Base-by-base conservation (phyloP, 2,113 vertebrate genomes). In the Nicator chloris region DNA sequence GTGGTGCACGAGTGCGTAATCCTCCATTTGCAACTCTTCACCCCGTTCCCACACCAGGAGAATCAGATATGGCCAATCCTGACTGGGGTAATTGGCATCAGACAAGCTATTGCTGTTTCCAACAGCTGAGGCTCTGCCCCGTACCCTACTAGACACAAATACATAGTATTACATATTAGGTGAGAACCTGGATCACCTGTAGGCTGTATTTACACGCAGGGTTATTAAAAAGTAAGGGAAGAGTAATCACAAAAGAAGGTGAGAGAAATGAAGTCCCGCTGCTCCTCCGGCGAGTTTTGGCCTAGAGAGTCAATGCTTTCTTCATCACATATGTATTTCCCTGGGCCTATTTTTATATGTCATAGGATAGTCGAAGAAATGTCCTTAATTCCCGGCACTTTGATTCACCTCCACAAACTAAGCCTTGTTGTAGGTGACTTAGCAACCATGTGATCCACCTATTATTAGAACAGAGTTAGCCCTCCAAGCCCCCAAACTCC, bases 241-340 rank as follows among this genome's bases (percentile, higher is more conserved):
- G 47, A 75, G 76, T 92, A 94, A 88, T 96, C 59, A 35, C 53
- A 81, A 82, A 88, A 90, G 66, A 68, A 92, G 53, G 51, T 81
- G 85, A 93, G 39, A 83, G 66, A 72, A 91, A 57, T 88, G 14
- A 89, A 90, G 56, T 86, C 80, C 82, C 0, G 1, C 68, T 71
- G 76, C 81, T 92, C 60, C 75, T 92, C 85, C 64, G 76, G 61
- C 7, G 42, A 98, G 97, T 98, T 97, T 97, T 91, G 93, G 96
- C 81, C 95, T 96, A 95, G 97, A 93, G 63, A 98, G 97, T 96
- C 98, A 95, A 98, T 98, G 98, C 96, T 97, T 97, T 98, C 97
- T 98, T 97, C 98, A 98, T 98, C 98, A 98, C 97, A 97, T 97
- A 97, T 98, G 97, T 97, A 98, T 97, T 97, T 98, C 98, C 97